Conservation (phyloP, 2,113 vertebrate species). For the Nestor notabilis region DNA sequence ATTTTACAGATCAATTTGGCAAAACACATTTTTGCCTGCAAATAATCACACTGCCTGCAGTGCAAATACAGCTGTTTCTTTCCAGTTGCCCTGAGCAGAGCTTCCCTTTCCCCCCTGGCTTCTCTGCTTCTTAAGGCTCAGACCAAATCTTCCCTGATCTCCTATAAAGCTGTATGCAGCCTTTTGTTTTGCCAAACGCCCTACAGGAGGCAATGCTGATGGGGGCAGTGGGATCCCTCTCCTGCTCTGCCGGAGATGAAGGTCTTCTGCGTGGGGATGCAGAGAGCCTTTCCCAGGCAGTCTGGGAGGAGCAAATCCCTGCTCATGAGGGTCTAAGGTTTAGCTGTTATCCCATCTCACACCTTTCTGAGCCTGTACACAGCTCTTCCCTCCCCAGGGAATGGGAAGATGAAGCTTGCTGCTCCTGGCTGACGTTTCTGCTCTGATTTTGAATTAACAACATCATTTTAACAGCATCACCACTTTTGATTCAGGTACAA, state of each 20-base stretch:
- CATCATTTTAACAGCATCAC: neutral
- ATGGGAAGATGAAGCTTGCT: neutral
- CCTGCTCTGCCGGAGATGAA: rapidly evolving
- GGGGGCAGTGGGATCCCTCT: neutral
- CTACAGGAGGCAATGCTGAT: too few species aligned
- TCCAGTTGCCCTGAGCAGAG: neutral
- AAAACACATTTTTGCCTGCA: neutral
- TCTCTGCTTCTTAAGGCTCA: neutral
- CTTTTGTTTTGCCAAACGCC: neutral
- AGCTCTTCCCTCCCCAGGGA: neutral
- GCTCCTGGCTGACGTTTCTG: neutral
- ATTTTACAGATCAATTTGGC: neutral
- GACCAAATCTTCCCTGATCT: neutral
- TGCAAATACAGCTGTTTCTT: neutral
- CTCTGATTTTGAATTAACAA: neutral
- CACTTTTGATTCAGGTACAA: neutral
- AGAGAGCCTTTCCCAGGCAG: neutral
- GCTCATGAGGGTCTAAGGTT: rapidly evolving
- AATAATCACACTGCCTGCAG: rapidly evolving
- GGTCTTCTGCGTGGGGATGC: neutral
- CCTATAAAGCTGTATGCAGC: neutral
- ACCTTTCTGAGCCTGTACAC: neutral
- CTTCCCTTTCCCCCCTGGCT: neutral
- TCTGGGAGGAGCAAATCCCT: neutral
- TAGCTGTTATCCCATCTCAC: rapidly evolving